Conservation (phyloP, 2,113 vertebrate species). For the Phoenicopterus ruber region DNA sequence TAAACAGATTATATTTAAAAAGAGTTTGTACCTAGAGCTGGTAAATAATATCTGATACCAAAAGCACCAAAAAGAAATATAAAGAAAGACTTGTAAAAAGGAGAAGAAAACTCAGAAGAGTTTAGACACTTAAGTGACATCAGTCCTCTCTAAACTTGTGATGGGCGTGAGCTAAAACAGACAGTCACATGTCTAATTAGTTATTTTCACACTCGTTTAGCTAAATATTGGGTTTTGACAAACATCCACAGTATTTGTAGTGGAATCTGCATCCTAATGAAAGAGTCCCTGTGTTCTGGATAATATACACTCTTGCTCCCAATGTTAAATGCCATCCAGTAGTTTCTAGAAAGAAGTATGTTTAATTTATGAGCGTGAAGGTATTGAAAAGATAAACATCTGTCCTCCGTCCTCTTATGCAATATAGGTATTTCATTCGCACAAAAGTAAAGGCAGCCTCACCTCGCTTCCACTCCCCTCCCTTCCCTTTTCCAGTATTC, state of each 20-base stretch:
- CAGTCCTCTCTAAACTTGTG: background rate
- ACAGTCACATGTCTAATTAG: background rate
- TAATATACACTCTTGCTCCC: background rate
- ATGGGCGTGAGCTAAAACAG: background rate
- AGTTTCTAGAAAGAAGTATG: background rate
- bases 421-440: background rate
- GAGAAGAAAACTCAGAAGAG: background rate
- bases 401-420: background rate
- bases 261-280: background rate
- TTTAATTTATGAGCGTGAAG: background rate
- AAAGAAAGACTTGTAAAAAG: background rate
- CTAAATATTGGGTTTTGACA: background rate
- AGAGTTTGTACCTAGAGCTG: background rate
- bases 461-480: too few species aligned
- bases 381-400: background rate
- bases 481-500: background rate
- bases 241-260: background rate
- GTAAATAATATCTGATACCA: background rate
- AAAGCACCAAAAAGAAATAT: background rate
- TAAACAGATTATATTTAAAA: slow-evolving; percentile 3
- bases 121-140: background rate
- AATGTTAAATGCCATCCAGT: background rate
- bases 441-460: background rate
- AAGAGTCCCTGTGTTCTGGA: background rate
- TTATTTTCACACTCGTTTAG: background rate